These are phyloP conservation scores for Chrosomus eos DNA, from an alignment of 2,797 vertebrate species.

Conservation along the genomic window DNA sequence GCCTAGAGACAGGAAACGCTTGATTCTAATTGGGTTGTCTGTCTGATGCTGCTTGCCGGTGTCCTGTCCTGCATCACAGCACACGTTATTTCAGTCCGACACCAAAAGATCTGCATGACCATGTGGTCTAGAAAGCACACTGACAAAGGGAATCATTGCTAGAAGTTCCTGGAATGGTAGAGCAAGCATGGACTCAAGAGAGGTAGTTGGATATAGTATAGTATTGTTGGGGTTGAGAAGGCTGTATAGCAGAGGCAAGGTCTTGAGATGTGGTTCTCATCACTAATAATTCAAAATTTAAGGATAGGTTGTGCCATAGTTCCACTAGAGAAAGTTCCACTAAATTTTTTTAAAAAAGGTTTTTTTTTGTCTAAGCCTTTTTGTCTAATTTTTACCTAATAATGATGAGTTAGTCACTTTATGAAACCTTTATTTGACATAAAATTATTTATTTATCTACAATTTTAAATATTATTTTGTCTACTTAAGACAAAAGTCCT, in stretches of 20 bases:
- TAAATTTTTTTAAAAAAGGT: no score
- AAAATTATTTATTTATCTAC: neutral
- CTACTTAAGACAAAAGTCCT: neutral
- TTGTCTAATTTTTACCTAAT: neutral
- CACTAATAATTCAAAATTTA: neutral
- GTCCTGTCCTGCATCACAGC: conserved; percentile 68
- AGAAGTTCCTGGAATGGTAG: conserved; percentile 43
- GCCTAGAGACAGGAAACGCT: conserved; percentile 52
- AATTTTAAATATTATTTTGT: neutral
- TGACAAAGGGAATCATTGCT: conserved; percentile 24
- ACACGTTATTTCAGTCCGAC: conserved; percentile 68
- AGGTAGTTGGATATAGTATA: neutral
- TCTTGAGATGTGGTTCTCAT: conserved; percentile 7
- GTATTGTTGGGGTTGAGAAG: neutral
- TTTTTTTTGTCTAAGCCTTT: no score
- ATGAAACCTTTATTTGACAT: neutral
- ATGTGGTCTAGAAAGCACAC: conserved; percentile 49
- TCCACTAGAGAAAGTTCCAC: neutral
- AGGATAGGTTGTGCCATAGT: neutral
- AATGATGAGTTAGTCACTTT: neutral
- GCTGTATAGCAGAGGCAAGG: conserved; percentile 2
- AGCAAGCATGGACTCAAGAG: neutral
- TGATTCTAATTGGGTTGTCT: conserved; percentile 63
- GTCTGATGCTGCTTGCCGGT: conserved; percentile 53
- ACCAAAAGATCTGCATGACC: conserved; percentile 52